These are phyloP conservation scores for Phrynocephalus forsythii DNA, from an alignment of 2,797 vertebrate genomes.

Conservation along the genomic window DNA sequence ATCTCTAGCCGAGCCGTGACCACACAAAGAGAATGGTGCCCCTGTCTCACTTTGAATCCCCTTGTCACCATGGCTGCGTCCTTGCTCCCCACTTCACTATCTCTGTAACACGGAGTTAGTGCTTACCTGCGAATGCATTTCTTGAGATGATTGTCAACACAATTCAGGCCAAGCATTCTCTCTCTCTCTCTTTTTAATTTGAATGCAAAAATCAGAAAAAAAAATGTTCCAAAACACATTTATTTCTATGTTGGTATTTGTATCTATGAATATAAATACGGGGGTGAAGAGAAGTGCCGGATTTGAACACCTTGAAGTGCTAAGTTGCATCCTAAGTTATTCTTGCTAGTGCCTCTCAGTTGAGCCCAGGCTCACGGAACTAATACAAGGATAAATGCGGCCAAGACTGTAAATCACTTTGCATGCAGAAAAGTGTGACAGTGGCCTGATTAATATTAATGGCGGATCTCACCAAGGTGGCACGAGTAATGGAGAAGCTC, in stretches of 20 bases:
- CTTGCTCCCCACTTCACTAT: background rate
- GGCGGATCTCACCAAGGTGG: conserved; percentile 29
- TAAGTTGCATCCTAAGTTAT: too few relatives aligned
- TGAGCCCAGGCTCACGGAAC: background rate
- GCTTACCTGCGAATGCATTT: background rate
- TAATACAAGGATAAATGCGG: background rate
- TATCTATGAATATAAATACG: background rate
- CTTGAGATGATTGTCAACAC: background rate
- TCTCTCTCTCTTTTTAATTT: background rate
- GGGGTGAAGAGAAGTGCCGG: background rate
- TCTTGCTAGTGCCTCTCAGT: background rate
- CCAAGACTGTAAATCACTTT: background rate
- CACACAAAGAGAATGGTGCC: too few relatives aligned
- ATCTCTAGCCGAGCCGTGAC: background rate
- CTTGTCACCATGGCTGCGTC: background rate
- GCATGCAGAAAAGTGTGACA: conserved; percentile 20
- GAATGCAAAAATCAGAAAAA: background rate
- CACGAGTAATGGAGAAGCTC: conserved; percentile 40
- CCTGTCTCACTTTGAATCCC: background rate
- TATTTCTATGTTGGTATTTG: background rate
- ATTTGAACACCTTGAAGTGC: background rate
- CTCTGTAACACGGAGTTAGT: background rate
- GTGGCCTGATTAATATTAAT: conserved; percentile 36
- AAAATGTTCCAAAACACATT: background rate
- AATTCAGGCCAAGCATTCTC: background rate